A percentile compares a stretch with the other conserved stretches of the same genome.
phyloP scores from a whole-genome alignment of 2,797 vertebrate genomes.

The Phrynocephalus vlangalii region DNA sequence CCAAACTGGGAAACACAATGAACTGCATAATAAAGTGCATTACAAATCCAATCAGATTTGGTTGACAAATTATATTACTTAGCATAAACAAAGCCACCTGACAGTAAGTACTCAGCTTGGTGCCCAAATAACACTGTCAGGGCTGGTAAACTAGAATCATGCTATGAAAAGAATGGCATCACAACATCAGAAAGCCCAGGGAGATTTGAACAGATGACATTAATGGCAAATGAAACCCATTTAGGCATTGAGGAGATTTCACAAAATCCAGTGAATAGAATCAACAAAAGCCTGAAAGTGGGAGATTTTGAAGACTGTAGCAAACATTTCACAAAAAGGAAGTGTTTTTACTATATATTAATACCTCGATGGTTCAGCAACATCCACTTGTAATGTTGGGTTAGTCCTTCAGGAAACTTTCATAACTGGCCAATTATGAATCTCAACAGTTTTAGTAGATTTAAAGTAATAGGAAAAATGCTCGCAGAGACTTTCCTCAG shows the following conservation, averaged over 20 bases:
- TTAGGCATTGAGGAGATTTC: neutral
- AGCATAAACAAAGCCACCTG: neutral
- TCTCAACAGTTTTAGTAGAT: neutral
- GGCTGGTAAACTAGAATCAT: neutral
- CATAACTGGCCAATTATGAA: neutral
- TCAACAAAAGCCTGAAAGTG: neutral
- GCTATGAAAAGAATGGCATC: neutral
- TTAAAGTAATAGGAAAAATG: constrained; percentile 3
- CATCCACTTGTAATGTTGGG: neutral
- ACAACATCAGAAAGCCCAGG: neutral
- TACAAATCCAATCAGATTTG: neutral
- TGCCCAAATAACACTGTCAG: neutral
- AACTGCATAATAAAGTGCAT: too few species aligned
- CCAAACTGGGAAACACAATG: neutral
- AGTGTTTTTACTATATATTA: neutral
- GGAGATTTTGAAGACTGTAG: neutral
- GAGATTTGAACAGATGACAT: neutral
- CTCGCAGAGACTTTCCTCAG: neutral
- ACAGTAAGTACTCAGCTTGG: neutral
- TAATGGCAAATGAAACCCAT: neutral
- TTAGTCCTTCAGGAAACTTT: neutral
- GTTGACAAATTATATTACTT: neutral
- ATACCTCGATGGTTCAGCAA: neutral
- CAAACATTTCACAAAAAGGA: neutral
- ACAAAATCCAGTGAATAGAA: neutral